phyloP scores from a whole-genome alignment of 2,888 invertebrate species.

The Drosophila pseudotalamancana region DNA sequence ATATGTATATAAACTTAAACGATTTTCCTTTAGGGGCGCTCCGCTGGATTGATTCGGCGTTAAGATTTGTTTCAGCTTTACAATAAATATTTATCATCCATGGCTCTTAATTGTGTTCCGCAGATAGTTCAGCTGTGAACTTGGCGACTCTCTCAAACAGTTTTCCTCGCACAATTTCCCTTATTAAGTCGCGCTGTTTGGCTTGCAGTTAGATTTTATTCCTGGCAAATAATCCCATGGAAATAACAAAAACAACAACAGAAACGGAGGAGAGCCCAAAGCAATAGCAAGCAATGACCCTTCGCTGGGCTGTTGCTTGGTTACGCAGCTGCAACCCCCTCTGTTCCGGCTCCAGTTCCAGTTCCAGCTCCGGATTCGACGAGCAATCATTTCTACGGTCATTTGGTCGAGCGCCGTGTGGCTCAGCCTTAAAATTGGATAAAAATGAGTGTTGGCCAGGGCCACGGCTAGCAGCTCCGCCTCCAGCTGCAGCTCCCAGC shows the following conservation, averaged over 20 bases:
- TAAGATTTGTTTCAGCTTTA: not conserved
- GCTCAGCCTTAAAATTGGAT: slow-evolving; percentile 80
- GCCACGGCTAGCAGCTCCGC: slow-evolving; percentile 2
- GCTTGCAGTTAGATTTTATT: slow-evolving; percentile 73
- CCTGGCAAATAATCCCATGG: slow-evolving; percentile 65
- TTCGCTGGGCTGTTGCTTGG: slow-evolving; percentile 56
- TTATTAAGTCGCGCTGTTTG: slow-evolving; percentile 45
- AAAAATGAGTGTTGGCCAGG: slow-evolving; percentile 60
- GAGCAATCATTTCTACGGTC: slow-evolving; percentile 76
- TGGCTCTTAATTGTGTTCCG: not conserved
- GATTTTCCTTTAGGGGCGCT: too few relatives aligned
- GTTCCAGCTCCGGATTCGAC: slow-evolving; percentile 36
- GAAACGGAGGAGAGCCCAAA: not conserved
- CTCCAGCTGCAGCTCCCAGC: not conserved
- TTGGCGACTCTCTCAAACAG: slow-evolving; percentile 33
- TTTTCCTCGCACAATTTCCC: slow-evolving; percentile 61
- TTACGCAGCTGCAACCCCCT: slow-evolving; percentile 48
- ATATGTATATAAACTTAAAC: too few relatives aligned
- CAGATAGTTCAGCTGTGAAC: not conserved
- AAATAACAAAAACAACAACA: slow-evolving; percentile 52
- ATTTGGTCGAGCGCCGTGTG: slow-evolving; percentile 68
- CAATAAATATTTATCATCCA: too few relatives aligned
- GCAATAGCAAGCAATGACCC: slow-evolving; percentile 60
- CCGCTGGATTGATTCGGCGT: too few relatives aligned
- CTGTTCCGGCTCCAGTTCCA: not conserved